A percentile compares a stretch with the other conserved stretches of the same genome.
These are phyloP conservation scores for Sebastes minor DNA, from an alignment of 2,797 vertebrate genomes.

Conservation along the genomic window DNA sequence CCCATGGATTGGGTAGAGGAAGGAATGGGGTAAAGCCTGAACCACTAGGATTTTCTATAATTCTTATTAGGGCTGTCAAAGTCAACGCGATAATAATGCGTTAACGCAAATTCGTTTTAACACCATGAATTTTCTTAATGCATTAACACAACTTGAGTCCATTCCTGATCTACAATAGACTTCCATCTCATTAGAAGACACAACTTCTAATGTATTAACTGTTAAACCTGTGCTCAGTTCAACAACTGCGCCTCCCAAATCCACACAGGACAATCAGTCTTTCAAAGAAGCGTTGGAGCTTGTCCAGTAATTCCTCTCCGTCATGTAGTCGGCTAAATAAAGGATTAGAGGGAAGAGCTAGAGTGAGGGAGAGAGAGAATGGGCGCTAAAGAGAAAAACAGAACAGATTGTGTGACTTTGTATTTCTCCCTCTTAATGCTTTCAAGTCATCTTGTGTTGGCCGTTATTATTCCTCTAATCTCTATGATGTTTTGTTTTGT, in stretches of 20 bases:
- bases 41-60: not conserved
- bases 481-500: not conserved
- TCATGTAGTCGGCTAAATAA: conserved; percentile 12
- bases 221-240: not conserved
- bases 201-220: not conserved
- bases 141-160: not conserved
- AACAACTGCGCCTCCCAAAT: not conserved
- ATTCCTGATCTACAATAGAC: not conserved
- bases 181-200: not conserved
- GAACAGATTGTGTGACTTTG: not conserved
- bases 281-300: conserved; percentile 11
- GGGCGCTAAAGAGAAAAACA: not conserved
- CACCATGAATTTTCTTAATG: no score
- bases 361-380: not conserved
- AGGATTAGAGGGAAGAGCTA: conserved; percentile 17
- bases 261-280: not conserved
- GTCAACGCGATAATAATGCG: rapidly evolving
- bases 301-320: conserved; percentile 23
- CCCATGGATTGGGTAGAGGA: not conserved
- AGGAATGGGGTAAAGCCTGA: not conserved
- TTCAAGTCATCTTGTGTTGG: conserved; percentile 1
- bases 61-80: no score
- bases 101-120: no score
- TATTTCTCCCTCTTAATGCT: not conserved
- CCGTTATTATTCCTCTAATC: not conserved